phyloP scores from a whole-genome alignment of 2,888 invertebrate genomes.

The Piscicola geometra region DNA sequence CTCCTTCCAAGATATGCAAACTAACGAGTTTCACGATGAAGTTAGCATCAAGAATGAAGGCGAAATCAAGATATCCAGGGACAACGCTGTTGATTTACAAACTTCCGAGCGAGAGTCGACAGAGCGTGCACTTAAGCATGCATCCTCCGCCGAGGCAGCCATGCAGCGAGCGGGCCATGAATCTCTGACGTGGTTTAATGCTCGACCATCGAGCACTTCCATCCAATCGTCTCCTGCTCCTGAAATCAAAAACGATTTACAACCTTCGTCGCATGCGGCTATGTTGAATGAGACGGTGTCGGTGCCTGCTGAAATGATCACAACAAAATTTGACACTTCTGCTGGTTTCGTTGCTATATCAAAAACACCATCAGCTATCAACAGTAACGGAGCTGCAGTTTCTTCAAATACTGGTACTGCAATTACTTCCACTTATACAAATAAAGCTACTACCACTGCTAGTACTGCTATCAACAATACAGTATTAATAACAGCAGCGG shows the following conservation, averaged over 20 bases:
- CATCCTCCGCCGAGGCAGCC: neutral
- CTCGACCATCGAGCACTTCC: neutral
- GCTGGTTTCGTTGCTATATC: neutral
- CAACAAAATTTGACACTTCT: neutral
- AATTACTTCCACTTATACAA: too few species aligned
- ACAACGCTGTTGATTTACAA: neutral
- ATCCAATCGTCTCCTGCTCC: neutral
- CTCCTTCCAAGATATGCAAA: neutral
- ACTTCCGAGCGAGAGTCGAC: neutral
- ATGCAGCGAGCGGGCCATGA: neutral
- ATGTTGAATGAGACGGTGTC: neutral
- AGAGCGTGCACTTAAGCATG: neutral
- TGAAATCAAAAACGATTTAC: neutral
- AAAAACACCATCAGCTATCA: too few species aligned
- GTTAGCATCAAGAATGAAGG: neutral
- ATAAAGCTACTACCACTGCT: too few species aligned
- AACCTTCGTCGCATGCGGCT: neutral
- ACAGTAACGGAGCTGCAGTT: too few species aligned
- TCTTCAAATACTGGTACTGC: too few species aligned
- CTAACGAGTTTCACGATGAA: neutral
- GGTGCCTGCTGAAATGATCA: neutral
- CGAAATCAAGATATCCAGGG: neutral
- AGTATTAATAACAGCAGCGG: too few species aligned
- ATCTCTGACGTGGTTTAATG: conserved; percentile 1
- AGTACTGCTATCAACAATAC: too few species aligned